These are phyloP conservation scores for Lepus europaeus DNA, from an alignment of 2,113 vertebrate genomes.

Conservation along the genomic window DNA sequence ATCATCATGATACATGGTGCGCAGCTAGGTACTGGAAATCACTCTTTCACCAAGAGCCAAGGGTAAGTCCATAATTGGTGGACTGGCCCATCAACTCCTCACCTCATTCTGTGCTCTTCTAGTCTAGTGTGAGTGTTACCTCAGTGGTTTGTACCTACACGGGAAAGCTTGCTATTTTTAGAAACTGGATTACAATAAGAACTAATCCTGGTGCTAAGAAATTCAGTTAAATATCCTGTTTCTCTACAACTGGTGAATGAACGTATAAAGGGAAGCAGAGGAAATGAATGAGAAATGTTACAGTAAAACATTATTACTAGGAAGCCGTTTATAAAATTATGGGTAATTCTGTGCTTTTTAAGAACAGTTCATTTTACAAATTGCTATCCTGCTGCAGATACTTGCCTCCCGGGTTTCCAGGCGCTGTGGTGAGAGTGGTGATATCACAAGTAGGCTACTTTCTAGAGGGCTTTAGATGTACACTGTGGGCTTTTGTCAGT, in stretches of 20 bases:
- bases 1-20: too few species aligned
- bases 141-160: neutral
- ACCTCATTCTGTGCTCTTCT: neutral
- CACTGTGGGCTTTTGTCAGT: neutral
- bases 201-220: neutral
- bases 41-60: neutral
- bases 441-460: neutral
- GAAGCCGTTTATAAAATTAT: neutral
- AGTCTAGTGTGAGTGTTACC: neutral
- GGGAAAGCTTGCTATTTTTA: neutral
- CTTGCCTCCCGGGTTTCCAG: neutral
- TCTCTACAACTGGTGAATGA: neutral
- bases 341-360: neutral
- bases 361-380: conserved; percentile 1
- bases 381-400: neutral
- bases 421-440: neutral
- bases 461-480: neutral
- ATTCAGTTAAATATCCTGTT: conserved; percentile 2
- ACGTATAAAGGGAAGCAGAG: conserved; percentile 26
- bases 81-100: too few species aligned
- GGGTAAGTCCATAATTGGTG: accelerated
- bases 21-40: neutral
- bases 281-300: neutral
- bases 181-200: neutral
- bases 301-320: neutral